Evolutionary conservation across 2,113 vertebrate species (phyloP).

Genomic region (Aleadryas rufinucha): DNA sequence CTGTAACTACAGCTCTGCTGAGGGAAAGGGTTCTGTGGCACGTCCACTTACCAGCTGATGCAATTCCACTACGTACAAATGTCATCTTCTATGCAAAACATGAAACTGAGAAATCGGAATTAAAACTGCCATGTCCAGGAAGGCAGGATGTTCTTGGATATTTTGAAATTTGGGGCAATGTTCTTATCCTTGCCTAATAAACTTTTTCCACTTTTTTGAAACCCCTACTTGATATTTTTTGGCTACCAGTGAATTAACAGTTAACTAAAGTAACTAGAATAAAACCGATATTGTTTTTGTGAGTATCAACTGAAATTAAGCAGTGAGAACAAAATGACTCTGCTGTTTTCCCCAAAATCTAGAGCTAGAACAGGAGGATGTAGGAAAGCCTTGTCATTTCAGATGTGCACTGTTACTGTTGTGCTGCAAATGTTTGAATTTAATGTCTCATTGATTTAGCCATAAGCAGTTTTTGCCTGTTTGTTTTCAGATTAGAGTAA

Average conservation of each 20-base stretch:
- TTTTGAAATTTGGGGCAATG: background rate
- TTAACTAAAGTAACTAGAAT: background rate
- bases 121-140: background rate
- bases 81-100: constrained; percentile 13
- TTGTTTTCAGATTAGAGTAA: background rate
- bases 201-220: background rate
- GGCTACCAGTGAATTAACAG: background rate
- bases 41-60: constrained; percentile 4
- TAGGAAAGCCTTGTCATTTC: background rate
- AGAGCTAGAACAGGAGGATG: background rate
- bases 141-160: background rate
- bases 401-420: background rate
- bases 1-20: constrained; percentile 37
- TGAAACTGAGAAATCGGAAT: background rate
- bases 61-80: background rate
- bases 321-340: background rate
- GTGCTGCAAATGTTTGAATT: background rate
- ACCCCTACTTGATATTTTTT: background rate
- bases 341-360: background rate
- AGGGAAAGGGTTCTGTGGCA: background rate
- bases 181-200: background rate
- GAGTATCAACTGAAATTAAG: background rate
- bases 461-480: background rate
- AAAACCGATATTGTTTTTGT: background rate
- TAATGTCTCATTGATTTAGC: background rate